These are phyloP conservation scores for Megaleporinus macrocephalus DNA, from an alignment of 2,113 vertebrate species.

Conservation along the genomic window DNA sequence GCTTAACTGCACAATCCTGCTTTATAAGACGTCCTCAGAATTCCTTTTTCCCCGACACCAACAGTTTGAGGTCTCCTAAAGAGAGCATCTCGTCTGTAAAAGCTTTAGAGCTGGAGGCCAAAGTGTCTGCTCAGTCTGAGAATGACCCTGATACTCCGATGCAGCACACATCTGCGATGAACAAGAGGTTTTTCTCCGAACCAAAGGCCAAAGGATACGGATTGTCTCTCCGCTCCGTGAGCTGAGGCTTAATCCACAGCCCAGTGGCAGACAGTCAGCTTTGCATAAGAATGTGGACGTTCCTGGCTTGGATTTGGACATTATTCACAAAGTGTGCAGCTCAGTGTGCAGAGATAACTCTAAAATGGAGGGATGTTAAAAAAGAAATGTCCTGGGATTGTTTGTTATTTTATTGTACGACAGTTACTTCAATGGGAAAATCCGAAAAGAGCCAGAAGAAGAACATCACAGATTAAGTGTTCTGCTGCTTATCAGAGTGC, in stretches of 20 bases:
- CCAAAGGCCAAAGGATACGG: constrained; percentile 22
- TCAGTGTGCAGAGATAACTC: not conserved
- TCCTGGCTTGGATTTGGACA: constrained; percentile 1
- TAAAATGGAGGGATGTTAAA: not conserved
- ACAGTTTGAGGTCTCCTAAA: not conserved
- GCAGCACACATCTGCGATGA: not conserved
- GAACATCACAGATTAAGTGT: no score
- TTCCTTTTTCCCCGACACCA: not conserved
- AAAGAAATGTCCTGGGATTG: not conserved
- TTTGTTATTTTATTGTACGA: not conserved
- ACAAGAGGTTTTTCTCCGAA: not conserved
- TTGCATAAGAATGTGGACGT: constrained; percentile 32
- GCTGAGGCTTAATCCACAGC: constrained; percentile 21
- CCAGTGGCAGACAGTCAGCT: constrained; percentile 17
- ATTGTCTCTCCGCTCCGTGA: constrained; percentile 8
- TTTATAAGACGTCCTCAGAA: no score
- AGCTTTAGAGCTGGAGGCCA: constrained; percentile 4
- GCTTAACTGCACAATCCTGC: no score
- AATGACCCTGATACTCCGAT: constrained; percentile 15
- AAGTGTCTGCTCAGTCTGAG: not conserved
- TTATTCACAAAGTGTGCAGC: constrained; percentile 20
- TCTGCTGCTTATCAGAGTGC: not conserved
- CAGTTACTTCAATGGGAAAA: not conserved
- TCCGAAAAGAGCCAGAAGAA: not conserved
- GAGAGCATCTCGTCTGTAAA: not conserved